Conservation (phyloP, 2,113 vertebrate species). For the Oreocharis arfaki region DNA sequence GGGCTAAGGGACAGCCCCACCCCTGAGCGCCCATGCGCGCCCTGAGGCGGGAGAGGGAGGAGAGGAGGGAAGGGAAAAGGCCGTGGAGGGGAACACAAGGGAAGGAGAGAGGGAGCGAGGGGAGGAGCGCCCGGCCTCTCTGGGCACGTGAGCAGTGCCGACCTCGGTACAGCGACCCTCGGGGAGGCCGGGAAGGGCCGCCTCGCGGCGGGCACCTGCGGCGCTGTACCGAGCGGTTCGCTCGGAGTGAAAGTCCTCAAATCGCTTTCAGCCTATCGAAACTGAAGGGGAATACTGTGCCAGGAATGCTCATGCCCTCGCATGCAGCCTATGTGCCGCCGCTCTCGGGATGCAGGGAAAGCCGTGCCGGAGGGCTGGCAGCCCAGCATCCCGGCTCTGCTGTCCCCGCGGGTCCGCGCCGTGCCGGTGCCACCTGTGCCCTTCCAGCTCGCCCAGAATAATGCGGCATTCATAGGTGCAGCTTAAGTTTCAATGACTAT, state of each 20-base stretch:
- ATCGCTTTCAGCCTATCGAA: not conserved
- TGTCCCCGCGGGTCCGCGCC: not conserved
- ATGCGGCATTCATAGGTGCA: accelerated
- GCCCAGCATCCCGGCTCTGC: not conserved
- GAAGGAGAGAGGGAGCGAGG: too few relatives aligned
- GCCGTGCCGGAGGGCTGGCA: not conserved
- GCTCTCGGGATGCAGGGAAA: too few relatives aligned
- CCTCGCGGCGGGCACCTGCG: too few relatives aligned
- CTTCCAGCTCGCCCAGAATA: not conserved
- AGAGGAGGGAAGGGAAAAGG: accelerated
- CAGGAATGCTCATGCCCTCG: accelerated
- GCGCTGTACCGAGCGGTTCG: too few relatives aligned
- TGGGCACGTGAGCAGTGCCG: accelerated
- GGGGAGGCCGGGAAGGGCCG: not conserved
- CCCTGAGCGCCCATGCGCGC: accelerated
- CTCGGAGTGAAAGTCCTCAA: not conserved
- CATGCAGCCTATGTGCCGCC: not conserved
- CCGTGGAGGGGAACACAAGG: accelerated
- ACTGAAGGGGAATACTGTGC: too few relatives aligned
- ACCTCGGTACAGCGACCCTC: accelerated
- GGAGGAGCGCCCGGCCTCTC: accelerated
- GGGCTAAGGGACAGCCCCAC: too few relatives aligned
- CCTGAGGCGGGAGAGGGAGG: too few relatives aligned
- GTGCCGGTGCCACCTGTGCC: not conserved
- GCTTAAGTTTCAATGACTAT: too few relatives aligned